Evolutionary conservation across 2,888 invertebrate genomes (phyloP).

Genomic region (Stenchaetothrips biformis): DNA sequence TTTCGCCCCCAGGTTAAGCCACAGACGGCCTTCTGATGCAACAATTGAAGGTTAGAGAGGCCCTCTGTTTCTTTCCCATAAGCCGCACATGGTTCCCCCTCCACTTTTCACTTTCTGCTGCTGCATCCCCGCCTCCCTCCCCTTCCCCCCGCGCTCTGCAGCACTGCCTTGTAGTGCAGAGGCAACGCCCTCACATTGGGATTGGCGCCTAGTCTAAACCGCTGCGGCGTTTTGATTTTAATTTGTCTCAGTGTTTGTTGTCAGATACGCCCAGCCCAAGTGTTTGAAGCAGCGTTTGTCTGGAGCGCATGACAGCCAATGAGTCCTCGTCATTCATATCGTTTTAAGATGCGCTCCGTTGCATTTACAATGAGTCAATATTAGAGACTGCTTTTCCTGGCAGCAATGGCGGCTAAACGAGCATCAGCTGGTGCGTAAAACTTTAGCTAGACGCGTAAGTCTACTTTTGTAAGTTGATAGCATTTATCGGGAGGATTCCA

Average conservation of each 20-base stretch:
- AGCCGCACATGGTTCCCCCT: not conserved
- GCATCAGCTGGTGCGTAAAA: not conserved
- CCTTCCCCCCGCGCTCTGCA: not conserved
- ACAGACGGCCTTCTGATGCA: conserved; percentile 18
- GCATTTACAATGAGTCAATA: not conserved
- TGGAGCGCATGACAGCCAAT: not conserved
- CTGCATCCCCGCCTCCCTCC: not conserved
- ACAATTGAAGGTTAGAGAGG: conserved; percentile 24
- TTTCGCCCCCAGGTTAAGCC: not conserved
- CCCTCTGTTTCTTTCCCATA: not conserved
- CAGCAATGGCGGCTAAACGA: not conserved
- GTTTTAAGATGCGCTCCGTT: not conserved
- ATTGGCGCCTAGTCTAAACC: not conserved
- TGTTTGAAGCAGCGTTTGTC: not conserved
- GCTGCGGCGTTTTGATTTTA: not conserved
- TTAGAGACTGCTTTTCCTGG: not conserved
- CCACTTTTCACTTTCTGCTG: no score
- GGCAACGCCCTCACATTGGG: not conserved
- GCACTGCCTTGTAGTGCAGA: not conserved
- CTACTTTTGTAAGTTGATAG: no score
- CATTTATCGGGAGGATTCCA: no score
- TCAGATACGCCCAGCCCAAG: not conserved
- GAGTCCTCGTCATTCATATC: not conserved
- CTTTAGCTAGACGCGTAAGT: not conserved
- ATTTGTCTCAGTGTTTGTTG: not conserved